phyloP scores from a whole-genome alignment of 1,140 invertebrate species.

The Papilio polytes region DNA sequence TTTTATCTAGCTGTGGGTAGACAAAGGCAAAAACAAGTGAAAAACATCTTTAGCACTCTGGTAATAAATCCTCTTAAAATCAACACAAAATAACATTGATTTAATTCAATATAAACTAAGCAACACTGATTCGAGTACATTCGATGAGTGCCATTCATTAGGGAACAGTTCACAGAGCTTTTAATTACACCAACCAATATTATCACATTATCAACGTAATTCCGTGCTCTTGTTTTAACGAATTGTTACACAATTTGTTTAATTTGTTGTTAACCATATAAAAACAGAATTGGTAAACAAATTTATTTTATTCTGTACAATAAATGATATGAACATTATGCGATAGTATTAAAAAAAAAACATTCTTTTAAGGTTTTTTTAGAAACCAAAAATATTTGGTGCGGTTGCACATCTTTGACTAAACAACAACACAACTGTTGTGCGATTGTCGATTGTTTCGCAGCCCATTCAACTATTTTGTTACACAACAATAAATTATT shows the following conservation, averaged over 20 bases:
- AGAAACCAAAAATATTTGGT: too few relatives aligned
- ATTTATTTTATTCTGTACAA: background rate
- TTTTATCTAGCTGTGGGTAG: too few relatives aligned
- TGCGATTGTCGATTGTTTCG: too few relatives aligned
- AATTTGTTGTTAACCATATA: background rate
- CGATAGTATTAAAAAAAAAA: too few relatives aligned
- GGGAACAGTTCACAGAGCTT: background rate
- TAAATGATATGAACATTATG: too few relatives aligned
- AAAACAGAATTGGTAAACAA: background rate
- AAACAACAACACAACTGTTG: too few relatives aligned
- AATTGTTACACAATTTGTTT: background rate
- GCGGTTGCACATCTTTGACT: background rate
- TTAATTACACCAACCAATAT: slow-evolving; percentile 15
- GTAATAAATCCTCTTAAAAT: too few relatives aligned
- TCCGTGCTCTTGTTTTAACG: slow-evolving; percentile 1
- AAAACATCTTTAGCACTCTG: too few relatives aligned
- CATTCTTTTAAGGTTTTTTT: too few relatives aligned
- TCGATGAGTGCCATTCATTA: slow-evolving; percentile 6
- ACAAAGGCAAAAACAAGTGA: too few relatives aligned
- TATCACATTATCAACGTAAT: slow-evolving; percentile 16
- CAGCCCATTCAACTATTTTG: too few relatives aligned
- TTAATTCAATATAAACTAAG: background rate
- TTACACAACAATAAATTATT: too few relatives aligned
- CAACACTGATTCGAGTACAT: background rate
- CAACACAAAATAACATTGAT: background rate